Base-by-base conservation (phyloP, 2,113 vertebrate species). In the Chloropsis hardwickii region DNA sequence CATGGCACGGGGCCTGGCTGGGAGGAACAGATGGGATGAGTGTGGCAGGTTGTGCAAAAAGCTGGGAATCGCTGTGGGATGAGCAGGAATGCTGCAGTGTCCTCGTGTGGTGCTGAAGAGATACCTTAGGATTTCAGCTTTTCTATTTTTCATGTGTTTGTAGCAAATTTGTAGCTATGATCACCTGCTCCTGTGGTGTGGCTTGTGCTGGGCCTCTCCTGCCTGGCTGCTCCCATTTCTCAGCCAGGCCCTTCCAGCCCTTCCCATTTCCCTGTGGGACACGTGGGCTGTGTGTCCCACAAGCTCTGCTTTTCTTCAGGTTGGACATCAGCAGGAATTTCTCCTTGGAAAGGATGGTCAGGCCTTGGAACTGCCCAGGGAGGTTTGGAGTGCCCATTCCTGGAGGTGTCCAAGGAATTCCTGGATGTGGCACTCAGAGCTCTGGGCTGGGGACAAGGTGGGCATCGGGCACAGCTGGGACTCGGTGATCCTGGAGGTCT, bases 21-120 rank as follows among this genome's bases (percentile, higher is more conserved):
- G 64, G 62, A 79, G 77, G 81, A 67, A 12, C 70, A 53, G 57
- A 23, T 72, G 61, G 90, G 56, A 80, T 44, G 80, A 76, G 81
- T 11, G 69, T 65, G 77, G 57, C 92, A 96, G 95, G 86, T 85
- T 64, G 56, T 42, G 83, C 5, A 2, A 3, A 48, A 86, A 58
- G 58, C 72, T 78, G 90, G 94, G 44, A 65, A 57, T 29, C 1
- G 18, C 72, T 2, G 5, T 56, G 11, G 14, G 4, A 23, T 1
- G 76, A 25, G 57, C 14, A 24, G 86, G 61, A 35, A 8, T 9
- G 1, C 25, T 17, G 37, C 83, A 0, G 1, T 6, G 33, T 22
- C 53, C 51, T 11, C 0, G 0, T 3, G 29, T 2, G 6, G 7
- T 0, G 1, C 62, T 10, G 60, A 6, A 24, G 65, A 16, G 5